A percentile compares a stretch with the other conserved stretches of the same genome.
Conservation (phyloP, 2,113 vertebrate genomes). For the Agelaius tricolor region DNA sequence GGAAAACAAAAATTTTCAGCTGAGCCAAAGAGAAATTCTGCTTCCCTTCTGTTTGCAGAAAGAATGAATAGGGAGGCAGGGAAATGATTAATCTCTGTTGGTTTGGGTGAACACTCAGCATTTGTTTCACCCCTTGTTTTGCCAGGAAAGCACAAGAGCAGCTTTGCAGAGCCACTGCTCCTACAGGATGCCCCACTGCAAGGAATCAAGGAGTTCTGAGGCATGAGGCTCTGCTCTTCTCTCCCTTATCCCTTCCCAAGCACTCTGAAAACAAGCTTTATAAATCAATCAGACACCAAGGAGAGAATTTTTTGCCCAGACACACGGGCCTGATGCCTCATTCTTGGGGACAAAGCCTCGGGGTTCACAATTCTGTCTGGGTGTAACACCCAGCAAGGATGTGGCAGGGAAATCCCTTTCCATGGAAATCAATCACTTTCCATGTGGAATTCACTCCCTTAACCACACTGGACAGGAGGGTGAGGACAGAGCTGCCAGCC, state of each 20-base stretch:
- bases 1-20: background rate
- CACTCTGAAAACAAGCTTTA: background rate
- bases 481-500: background rate
- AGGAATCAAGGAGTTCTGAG: background rate
- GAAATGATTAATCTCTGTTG: background rate
- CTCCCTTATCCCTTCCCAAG: background rate
- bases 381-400: background rate
- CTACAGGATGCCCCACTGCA: background rate
- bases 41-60: background rate
- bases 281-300: slow-evolving; percentile 23
- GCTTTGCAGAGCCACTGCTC: background rate
- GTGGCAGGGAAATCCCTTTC: slow-evolving; percentile 18
- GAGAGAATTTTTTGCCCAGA: background rate
- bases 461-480: background rate
- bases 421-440: background rate
- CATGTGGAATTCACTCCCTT: background rate
- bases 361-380: background rate
- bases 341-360: background rate
- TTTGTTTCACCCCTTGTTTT: background rate
- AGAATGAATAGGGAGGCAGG: background rate
- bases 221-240: background rate
- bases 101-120: background rate
- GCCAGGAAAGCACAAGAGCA: background rate
- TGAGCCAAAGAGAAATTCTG: background rate
- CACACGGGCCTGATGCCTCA: background rate